phyloP scores from a whole-genome alignment of 2,113 vertebrate species.

The Antechinus stuartii region DNA sequence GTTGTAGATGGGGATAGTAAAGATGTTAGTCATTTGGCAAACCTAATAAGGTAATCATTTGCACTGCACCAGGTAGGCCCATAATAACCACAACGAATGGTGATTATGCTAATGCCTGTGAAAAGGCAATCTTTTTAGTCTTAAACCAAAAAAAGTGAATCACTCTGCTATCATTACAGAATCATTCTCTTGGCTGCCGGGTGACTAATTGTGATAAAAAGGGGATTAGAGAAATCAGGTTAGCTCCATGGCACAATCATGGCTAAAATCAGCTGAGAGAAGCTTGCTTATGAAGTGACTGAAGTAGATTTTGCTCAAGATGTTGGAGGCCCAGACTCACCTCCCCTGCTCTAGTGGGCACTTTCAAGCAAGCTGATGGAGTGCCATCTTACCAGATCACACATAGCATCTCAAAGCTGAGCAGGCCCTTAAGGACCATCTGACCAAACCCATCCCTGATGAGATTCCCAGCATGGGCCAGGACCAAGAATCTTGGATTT shows the following conservation, averaged over 20 bases:
- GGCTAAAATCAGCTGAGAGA: constrained; percentile 51
- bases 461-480: rapidly evolving
- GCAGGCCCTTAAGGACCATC: rapidly evolving
- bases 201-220: neutral
- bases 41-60: neutral
- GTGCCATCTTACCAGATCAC: neutral
- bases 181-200: constrained; percentile 31
- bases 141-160: constrained; percentile 39
- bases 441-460: rapidly evolving
- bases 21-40: neutral
- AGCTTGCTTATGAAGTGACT: neutral
- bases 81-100: neutral
- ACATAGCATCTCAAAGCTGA: neutral
- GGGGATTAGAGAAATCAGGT: constrained; percentile 21
- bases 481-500: neutral
- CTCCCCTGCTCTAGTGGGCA: neutral
- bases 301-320: constrained; percentile 58
- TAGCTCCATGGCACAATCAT: neutral
- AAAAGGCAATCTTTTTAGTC: constrained; percentile 42
- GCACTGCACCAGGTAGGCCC: neutral
- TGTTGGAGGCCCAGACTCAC: rapidly evolving
- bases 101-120: neutral
- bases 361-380: neutral
- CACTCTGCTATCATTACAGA: constrained; percentile 21
- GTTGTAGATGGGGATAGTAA: rapidly evolving